Evolutionary conservation across 2,113 vertebrate species (phyloP).

Genomic region (Odobenus rosmarus): DNA sequence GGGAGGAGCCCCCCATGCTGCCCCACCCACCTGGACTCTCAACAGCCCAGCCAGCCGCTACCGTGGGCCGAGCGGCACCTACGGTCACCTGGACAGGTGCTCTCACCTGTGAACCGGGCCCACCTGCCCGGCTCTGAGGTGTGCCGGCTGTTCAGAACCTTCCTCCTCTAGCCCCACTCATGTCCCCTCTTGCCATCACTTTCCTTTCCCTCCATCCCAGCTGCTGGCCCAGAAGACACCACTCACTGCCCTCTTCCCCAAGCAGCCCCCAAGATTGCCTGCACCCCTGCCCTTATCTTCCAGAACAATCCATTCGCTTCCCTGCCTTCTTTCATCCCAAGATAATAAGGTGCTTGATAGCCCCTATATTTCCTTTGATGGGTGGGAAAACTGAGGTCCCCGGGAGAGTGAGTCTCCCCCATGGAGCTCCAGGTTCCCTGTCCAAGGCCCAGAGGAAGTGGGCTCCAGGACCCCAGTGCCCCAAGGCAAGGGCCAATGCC

Average conservation of each 20-base stretch:
- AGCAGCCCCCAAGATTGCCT: background rate
- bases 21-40: background rate
- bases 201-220: background rate
- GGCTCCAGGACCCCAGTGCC: rapidly evolving
- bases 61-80: rapidly evolving
- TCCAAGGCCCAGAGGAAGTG: background rate
- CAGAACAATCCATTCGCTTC: background rate
- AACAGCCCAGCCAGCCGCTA: background rate
- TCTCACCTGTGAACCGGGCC: background rate
- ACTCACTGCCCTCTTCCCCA: background rate
- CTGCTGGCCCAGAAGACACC: background rate
- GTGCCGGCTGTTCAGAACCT: too few relatives aligned
- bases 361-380: background rate
- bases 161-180: rapidly evolving
- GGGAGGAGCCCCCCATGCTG: too few relatives aligned
- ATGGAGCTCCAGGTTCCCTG: rapidly evolving
- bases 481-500: rapidly evolving
- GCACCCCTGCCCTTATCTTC: background rate
- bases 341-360: background rate
- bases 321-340: background rate
- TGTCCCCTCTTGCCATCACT: rapidly evolving
- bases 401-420: too few relatives aligned
- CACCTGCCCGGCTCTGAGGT: rapidly evolving
- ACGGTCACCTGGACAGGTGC: rapidly evolving
- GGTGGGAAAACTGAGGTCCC: background rate